Evolutionary conservation across 2,888 invertebrate species (phyloP), one percentile per base, ranked within the genome.

Genomic region (Epirrhoe alternata): DNA sequence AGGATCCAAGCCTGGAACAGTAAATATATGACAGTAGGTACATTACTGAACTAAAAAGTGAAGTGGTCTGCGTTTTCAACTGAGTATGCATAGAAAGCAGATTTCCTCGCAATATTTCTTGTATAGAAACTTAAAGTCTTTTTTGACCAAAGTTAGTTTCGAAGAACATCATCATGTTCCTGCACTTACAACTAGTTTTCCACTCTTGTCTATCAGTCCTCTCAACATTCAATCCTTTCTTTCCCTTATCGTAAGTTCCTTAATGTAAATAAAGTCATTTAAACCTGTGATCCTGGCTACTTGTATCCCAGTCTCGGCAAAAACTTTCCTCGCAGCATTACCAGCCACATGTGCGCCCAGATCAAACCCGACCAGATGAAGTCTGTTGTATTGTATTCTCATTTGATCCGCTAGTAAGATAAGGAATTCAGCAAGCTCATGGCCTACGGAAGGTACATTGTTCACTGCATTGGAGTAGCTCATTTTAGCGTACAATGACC

Each of bases 341-440:
- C 88, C 88, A 47, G 78, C 86, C 6, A 86, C 73, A 56, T 89
- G 88, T 6, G 88, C 89, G 14, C 89, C 89, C 1, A 89, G 81
- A 53, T 81, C 74, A 61, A 88, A 89, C 0, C 89, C 89, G 1
- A 89, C 79, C 5, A 89, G 55, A 53, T 88, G 89, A 8, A 86
- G 55, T 0, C 69, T 63, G 1, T 59, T 50, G 2, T 74, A 51
- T 0, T 67, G 30, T 5, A 79, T 74, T n/a, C 66, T 65, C 0
- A 57, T 52, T 0, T 61, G 66, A 0, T n/a, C 16, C 0, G 74
- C 72, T 6, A 84, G 64, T 1, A 52, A 7, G 2, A 47, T 10
- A 5, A 88, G 74, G 12, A 84, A 75, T 0, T 63, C 31, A 5
- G 77, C 82, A 7, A 87, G 14, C 10, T 69, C 53, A 0, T 16